A percentile compares a stretch with the other conserved stretches of the same genome.
Conservation (phyloP, 1,140 invertebrate genomes). For the Mamestra configurata region DNA sequence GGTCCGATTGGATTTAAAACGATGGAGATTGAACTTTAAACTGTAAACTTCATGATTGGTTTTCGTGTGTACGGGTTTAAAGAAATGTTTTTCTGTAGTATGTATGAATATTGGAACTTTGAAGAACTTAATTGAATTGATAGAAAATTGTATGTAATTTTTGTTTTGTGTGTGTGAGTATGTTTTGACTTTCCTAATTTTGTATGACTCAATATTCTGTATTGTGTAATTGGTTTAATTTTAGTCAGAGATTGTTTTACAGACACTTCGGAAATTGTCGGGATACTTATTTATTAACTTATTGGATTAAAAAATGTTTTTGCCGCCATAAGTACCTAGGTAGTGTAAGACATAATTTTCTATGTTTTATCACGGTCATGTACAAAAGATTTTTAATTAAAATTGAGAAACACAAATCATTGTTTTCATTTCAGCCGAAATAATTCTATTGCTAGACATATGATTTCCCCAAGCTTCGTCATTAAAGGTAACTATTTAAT, state of each 20-base stretch:
- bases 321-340: no score
- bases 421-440: no score
- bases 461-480: no score
- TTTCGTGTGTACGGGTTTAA: constrained; percentile 16
- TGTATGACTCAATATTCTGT: constrained; percentile 44
- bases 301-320: no score
- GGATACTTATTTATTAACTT: background rate
- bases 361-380: no score
- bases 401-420: no score
- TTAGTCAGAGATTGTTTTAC: background rate
- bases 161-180: constrained; percentile 43
- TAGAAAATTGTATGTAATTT: constrained; percentile 65
- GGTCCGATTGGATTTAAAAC: constrained; percentile 56
- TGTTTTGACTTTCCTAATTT: constrained; percentile 26
- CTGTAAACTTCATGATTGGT: background rate
- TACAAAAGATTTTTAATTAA: no score
- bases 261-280: background rate
- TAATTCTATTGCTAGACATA: no score
- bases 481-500: no score
- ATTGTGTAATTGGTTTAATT: constrained; percentile 12
- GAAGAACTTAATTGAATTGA: constrained; percentile 64
- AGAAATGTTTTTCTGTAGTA: constrained; percentile 28
- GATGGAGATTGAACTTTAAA: constrained; percentile 49
- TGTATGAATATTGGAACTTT: constrained; percentile 29
- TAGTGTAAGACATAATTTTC: no score